Percentiles rank a stretch among this genome's conserved stretches.
These are phyloP conservation scores for Alosa sapidissima DNA, from an alignment of 2,797 vertebrate genomes.

Conservation along the genomic window DNA sequence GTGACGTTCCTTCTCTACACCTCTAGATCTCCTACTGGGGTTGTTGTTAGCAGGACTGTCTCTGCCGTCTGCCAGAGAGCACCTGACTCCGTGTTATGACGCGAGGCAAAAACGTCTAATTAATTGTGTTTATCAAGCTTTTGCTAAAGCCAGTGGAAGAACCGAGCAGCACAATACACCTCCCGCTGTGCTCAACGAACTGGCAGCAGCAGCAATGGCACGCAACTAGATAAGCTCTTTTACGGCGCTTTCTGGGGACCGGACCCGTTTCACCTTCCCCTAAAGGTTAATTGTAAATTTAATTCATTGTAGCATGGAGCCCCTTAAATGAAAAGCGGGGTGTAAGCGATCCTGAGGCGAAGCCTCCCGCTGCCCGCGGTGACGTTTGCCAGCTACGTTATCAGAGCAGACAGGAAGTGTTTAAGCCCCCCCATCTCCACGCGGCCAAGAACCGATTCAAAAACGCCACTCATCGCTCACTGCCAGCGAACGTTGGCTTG, in stretches of 20 bases:
- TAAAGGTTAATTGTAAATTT: slow-evolving; percentile 53
- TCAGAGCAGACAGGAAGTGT: slow-evolving; percentile 28
- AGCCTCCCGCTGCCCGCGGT: not conserved
- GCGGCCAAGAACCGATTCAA: slow-evolving; percentile 16
- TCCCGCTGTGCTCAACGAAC: slow-evolving; percentile 49
- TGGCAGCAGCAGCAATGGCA: slow-evolving; percentile 38
- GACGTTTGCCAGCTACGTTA: slow-evolving; percentile 18
- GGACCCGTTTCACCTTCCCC: slow-evolving; percentile 37
- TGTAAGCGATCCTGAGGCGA: not conserved
- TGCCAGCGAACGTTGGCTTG: not conserved
- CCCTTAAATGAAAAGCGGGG: not conserved
- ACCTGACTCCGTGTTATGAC: slow-evolving; percentile 37
- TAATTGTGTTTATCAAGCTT: slow-evolving; percentile 54
- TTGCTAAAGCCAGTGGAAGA: slow-evolving; percentile 34
- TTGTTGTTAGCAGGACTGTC: not conserved
- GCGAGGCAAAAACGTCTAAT: slow-evolving; percentile 48
- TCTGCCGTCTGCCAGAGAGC: slow-evolving; percentile 26
- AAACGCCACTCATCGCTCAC: slow-evolving; percentile 6
- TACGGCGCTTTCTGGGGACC: not conserved
- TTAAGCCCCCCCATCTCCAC: not conserved
- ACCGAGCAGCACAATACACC: slow-evolving; percentile 39
- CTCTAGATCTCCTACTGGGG: not conserved
- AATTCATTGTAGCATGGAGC: slow-evolving; percentile 47
- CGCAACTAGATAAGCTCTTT: slow-evolving; percentile 43
- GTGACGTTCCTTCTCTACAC: slow-evolving; percentile 3